Conservation (phyloP, 2,797 vertebrate genomes). For the Carapus acus region DNA sequence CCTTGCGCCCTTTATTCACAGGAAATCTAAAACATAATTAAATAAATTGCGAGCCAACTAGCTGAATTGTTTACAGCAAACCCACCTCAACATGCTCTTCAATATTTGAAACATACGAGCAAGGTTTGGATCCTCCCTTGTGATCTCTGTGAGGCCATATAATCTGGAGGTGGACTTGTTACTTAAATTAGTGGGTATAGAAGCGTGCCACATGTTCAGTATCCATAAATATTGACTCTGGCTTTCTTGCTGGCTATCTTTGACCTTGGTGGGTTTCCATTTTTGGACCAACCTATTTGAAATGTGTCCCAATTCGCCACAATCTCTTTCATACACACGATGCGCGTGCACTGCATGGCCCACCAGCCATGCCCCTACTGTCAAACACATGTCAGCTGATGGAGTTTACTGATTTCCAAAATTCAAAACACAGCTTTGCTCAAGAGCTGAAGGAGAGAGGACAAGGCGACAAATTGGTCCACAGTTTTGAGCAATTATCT, state of each 20-base stretch:
- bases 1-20: constrained; percentile 38
- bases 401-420: constrained; percentile 55
- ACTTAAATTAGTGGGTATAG: constrained; percentile 86
- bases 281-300: constrained; percentile 68
- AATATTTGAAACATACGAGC: constrained; percentile 57
- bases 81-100: constrained; percentile 51
- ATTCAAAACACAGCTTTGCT: constrained; percentile 53
- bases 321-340: constrained; percentile 59
- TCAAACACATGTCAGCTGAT: constrained; percentile 69
- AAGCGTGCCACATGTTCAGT: constrained; percentile 79
- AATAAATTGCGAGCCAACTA: constrained; percentile 59
- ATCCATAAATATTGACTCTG: constrained; percentile 92
- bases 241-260: constrained; percentile 81
- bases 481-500: constrained; percentile 39
- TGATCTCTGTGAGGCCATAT: constrained; percentile 73
- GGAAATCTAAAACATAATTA: constrained; percentile 62
- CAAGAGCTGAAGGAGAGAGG: constrained; percentile 36
- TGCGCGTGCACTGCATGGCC: constrained; percentile 36
- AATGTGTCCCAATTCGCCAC: constrained; percentile 64
- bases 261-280: constrained; percentile 87
- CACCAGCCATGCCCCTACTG: constrained; percentile 65
- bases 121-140: constrained; percentile 58
- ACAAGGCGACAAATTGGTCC: constrained; percentile 36
- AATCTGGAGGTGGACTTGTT: constrained; percentile 78
- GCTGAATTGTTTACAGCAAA: constrained; percentile 50